These are phyloP conservation scores for Heteropelma amictum DNA, from an alignment of 2,888 invertebrate species.

Conservation along the genomic window DNA sequence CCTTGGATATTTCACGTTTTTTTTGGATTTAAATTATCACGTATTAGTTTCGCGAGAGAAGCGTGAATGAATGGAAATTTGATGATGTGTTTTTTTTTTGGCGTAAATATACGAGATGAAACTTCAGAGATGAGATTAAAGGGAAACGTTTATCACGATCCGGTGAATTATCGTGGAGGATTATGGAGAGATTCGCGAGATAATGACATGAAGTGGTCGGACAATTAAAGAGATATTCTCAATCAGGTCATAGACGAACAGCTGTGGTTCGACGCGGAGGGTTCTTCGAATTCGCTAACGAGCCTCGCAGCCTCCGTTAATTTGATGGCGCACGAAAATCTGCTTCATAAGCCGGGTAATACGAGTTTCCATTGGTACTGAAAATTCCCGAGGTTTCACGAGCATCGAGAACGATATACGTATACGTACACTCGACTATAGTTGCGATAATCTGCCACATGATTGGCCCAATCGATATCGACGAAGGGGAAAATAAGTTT, in stretches of 20 bases:
- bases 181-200: neutral
- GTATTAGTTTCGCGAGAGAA: no score
- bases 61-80: no score
- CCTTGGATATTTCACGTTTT: no score
- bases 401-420: conserved; percentile 16
- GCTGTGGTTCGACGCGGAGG: conserved; percentile 16
- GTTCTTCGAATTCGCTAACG: neutral
- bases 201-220: neutral
- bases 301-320: conserved; percentile 40
- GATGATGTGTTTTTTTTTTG: no score
- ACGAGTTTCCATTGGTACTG: conserved; percentile 24
- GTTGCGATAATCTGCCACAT: conserved; percentile 35
- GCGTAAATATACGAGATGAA: no score
- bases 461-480: neutral
- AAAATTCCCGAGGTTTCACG: conserved; percentile 30
- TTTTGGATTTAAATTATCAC: no score
- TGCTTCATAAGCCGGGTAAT: conserved; percentile 38
- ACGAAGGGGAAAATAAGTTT: neutral
- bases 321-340: conserved; percentile 1
- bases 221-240: conserved; percentile 35
- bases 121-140: no score
- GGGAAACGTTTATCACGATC: neutral
- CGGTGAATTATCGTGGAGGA: neutral
- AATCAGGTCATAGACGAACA: neutral
- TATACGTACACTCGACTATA: no score